Percentiles rank a stretch among this genome's conserved stretches.
These are phyloP conservation scores for Gerris lacustris DNA, from an alignment of 2,888 invertebrate genomes.

Conservation along the genomic window DNA sequence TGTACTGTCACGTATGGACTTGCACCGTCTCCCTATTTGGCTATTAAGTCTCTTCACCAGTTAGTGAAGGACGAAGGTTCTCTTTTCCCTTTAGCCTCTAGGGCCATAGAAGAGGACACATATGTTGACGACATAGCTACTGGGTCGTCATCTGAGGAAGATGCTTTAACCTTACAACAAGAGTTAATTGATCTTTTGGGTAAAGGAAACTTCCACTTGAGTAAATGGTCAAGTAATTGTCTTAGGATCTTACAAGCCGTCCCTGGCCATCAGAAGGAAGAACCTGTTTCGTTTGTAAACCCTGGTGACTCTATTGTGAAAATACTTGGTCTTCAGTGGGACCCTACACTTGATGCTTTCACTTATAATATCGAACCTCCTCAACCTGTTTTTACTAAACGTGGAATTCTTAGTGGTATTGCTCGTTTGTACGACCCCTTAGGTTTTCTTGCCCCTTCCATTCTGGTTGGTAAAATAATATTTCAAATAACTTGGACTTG, in stretches of 20 bases:
- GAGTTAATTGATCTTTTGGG: neutral
- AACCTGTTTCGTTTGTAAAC: conserved; percentile 11
- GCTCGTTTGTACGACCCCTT: conserved; percentile 14
- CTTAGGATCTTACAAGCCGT: neutral
- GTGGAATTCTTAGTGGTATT: neutral
- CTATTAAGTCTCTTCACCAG: conserved; percentile 24
- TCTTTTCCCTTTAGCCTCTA: conserved; percentile 21
- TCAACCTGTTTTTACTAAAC: neutral
- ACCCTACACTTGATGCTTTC: neutral
- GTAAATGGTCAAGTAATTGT: neutral
- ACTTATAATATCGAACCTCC: neutral
- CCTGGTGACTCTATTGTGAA: conserved; percentile 11
- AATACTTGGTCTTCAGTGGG: neutral
- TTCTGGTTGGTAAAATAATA: neutral
- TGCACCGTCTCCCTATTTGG: conserved; percentile 27
- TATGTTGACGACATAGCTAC: conserved; percentile 14
- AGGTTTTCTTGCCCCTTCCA: conserved; percentile 11
- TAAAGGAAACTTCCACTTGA: neutral
- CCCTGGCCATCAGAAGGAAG: neutral
- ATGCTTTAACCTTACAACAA: neutral
- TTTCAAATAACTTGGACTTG: conserved; percentile 9
- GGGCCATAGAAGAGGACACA: conserved; percentile 6
- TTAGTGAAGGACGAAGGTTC: conserved; percentile 24
- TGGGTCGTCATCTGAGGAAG: conserved; percentile 4
- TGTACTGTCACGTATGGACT: conserved; percentile 26